Evolutionary conservation across 2,888 invertebrate species (phyloP), one percentile per base, ranked within the genome.

Genomic region (Sarcophaga subvicina): DNA sequence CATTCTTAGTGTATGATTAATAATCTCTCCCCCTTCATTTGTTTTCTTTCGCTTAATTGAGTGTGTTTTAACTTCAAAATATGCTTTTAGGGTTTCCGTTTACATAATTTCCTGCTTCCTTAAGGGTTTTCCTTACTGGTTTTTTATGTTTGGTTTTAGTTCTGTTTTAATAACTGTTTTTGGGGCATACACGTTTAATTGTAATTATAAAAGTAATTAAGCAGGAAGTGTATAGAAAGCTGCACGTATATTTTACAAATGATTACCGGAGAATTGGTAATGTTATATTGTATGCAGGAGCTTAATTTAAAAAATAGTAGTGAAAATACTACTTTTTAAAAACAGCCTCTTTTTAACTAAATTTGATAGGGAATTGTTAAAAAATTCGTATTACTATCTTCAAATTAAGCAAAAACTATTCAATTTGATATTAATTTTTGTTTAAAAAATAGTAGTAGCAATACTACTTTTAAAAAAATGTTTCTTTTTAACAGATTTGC

Each of bases 1-100:
- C 83, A 67, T 60, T 60, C 20, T n/a, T 45, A n/a, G 49, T 11
- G 27, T 54, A 6, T 66, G n/a, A 64, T 67, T 67, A 11, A 20
- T 72, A 62, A 37, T 67, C 47, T 69, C n/a, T 72, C 20, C 54
- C 54, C 27, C 17, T 37, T 37, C 54, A 54, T 54, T 54, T 54
- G 54, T 54, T 37, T 8, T 37, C 10, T 37, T 37, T 37, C 37
- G 37, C 10, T 37, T 37, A 37, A 37, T 6, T 49, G 4, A 49
- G 4, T 49, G 49, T 49, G 14, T 14, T 49, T 49, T 54, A 5
- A 12, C 14, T 54, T 54, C 12, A 54, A 54, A 17, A 14, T 54
- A 17, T 54, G 0, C 17, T 54, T 54, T 54, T 54, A 54, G 62
- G 22, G 20, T 62, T 62, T 62, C 20, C 62, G 62, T 62, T 62